Conservation (phyloP, 1,140 invertebrate species). For the Anoplophora glabripennis region DNA sequence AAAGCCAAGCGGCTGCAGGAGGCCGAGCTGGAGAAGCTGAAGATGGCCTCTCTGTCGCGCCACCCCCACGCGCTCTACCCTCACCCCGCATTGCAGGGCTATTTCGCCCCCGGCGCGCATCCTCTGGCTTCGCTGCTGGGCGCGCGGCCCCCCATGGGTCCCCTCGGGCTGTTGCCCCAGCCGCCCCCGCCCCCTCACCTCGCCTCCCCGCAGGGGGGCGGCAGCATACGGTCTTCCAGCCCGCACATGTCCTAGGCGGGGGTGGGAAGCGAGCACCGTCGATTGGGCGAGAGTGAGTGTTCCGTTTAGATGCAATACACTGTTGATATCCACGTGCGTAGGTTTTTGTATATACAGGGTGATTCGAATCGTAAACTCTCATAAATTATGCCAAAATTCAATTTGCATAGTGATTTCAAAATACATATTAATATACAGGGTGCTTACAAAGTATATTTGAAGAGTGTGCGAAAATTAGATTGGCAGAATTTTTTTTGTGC, state of each 20-base stretch:
- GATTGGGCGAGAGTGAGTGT: not conserved
- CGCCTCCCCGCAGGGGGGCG: slow-evolving; percentile 35
- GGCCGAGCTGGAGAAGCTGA: slow-evolving; percentile 82
- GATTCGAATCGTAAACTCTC: too few relatives aligned
- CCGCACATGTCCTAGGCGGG: slow-evolving; percentile 40
- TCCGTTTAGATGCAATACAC: too few relatives aligned
- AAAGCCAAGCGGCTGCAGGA: slow-evolving; percentile 94
- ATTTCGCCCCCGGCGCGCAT: slow-evolving; percentile 45
- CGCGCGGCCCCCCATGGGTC: slow-evolving; percentile 41
- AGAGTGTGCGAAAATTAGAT: too few relatives aligned
- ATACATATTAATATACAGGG: too few relatives aligned
- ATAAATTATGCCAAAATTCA: too few relatives aligned
- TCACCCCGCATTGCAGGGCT: slow-evolving; percentile 48
- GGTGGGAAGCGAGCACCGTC: not conserved
- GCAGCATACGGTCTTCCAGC: slow-evolving; percentile 38
- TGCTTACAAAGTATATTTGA: too few relatives aligned
- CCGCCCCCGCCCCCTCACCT: slow-evolving; percentile 35
- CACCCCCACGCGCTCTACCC: slow-evolving; percentile 44
- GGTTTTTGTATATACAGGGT: too few relatives aligned
- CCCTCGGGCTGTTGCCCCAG: slow-evolving; percentile 39
- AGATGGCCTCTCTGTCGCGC: slow-evolving; percentile 48
- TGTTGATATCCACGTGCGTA: too few relatives aligned
- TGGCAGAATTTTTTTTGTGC: too few relatives aligned
- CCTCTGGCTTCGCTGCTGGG: slow-evolving; percentile 46
- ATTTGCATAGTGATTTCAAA: too few relatives aligned